These are phyloP conservation scores for Carassius auratus DNA, from an alignment of 2,113 vertebrate genomes.

Conservation along the genomic window DNA sequence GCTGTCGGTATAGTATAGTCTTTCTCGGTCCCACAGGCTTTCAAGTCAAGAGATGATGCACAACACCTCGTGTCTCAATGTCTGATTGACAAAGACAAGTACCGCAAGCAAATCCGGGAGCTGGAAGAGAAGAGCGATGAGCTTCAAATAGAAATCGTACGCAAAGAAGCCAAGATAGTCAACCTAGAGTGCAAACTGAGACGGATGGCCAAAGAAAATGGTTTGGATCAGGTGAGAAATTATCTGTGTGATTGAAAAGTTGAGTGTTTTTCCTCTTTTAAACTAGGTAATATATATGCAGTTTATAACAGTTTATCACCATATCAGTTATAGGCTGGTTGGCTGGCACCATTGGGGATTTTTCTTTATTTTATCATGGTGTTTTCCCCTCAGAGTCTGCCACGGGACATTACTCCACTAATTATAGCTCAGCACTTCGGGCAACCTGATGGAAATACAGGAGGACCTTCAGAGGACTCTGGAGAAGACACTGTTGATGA, in stretches of 20 bases:
- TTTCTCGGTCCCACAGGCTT: conserved; percentile 76
- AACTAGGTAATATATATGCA: background rate
- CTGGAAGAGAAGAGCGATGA: conserved; percentile 95
- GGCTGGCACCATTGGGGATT: background rate
- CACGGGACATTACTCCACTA: conserved; percentile 81
- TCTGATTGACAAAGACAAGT: conserved; percentile 94
- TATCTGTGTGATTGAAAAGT: background rate
- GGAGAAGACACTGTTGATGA: conserved; percentile 91
- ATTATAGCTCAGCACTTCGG: conserved; percentile 78
- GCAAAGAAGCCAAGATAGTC: conserved; percentile 89
- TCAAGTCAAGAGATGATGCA: conserved; percentile 89
- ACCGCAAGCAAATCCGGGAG: conserved; percentile 96
- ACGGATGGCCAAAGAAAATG: conserved; percentile 83
- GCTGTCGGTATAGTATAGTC: background rate
- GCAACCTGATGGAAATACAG: conserved; percentile 71
- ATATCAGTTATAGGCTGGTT: background rate
- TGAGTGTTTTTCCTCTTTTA: background rate
- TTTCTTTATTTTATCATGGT: background rate
- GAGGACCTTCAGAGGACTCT: conserved; percentile 85
- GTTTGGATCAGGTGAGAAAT: conserved; percentile 78
- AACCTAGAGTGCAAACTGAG: conserved; percentile 88
- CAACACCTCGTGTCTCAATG: conserved; percentile 94
- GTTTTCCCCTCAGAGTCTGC: conserved; percentile 80
- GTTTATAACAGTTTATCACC: background rate
- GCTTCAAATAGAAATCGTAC: conserved; percentile 87